Evolutionary conservation across 2,113 vertebrate genomes (phyloP).

Genomic region (Ceyx margarethae): DNA sequence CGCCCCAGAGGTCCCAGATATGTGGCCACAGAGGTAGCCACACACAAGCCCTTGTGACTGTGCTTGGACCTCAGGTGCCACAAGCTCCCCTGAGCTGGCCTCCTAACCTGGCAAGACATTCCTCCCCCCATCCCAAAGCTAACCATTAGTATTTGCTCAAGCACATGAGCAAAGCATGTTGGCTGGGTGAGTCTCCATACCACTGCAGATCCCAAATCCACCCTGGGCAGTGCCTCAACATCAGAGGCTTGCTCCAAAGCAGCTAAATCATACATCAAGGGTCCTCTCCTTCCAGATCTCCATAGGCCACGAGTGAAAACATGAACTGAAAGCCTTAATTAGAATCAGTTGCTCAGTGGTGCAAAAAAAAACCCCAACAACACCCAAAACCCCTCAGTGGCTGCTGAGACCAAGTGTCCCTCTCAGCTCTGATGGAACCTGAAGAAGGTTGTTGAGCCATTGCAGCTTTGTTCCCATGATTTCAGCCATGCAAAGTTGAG

Average conservation of each 20-base stretch:
- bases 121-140: background rate
- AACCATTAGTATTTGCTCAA: background rate
- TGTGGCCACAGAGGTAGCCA: background rate
- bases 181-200: background rate
- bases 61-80: background rate
- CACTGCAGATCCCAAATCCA: background rate
- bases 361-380: background rate
- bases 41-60: background rate
- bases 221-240: background rate
- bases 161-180: background rate
- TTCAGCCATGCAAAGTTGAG: rapidly evolving
- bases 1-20: background rate
- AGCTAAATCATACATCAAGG: background rate
- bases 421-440: background rate
- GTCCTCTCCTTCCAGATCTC: background rate
- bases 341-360: background rate
- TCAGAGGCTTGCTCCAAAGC: background rate
- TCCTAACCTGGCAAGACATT: background rate
- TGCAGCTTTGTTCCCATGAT: background rate
- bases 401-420: background rate
- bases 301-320: background rate
- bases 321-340: background rate
- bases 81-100: background rate
- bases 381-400: background rate
- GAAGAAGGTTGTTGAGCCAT: background rate